Conservation (phyloP, 2,113 vertebrate genomes). For the Actenoides lindsayi region DNA sequence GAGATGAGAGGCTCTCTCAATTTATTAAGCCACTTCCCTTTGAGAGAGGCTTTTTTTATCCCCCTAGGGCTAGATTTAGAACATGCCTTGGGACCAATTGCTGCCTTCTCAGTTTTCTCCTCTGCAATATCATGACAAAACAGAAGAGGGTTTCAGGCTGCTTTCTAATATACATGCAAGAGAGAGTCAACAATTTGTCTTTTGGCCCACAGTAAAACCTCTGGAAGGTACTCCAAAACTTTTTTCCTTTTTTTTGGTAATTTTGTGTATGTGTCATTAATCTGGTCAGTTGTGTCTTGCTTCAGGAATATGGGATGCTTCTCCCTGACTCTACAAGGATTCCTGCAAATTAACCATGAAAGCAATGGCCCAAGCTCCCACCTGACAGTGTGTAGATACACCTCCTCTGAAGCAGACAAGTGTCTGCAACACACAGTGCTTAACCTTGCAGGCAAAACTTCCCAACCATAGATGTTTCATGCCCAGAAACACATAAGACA, state of each 20-base stretch:
- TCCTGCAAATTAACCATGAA: not conserved
- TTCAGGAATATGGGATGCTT: not conserved
- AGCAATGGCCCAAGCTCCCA: not conserved
- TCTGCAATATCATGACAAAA: not conserved
- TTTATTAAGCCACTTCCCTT: not conserved
- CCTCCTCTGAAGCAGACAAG: not conserved
- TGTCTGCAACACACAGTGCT: not conserved
- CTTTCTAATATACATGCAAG: not conserved
- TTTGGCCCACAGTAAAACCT: not conserved
- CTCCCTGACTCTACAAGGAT: not conserved
- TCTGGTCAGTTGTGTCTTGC: not conserved
- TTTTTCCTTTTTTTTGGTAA: not conserved
- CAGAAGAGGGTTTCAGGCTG: not conserved
- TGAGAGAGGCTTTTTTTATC: not conserved
- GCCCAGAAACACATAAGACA: not conserved
- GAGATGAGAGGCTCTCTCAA: not conserved
- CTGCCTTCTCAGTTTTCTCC: not conserved
- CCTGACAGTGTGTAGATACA: not conserved
- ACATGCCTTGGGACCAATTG: not conserved
- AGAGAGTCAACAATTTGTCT: not conserved
- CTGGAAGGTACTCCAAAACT: not conserved
- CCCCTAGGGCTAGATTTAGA: not conserved
- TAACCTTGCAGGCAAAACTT: not conserved
- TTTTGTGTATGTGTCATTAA: not conserved
- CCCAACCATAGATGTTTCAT: not conserved